Conservation (phyloP, 2,888 invertebrate species). For the Orthosia incerta region DNA sequence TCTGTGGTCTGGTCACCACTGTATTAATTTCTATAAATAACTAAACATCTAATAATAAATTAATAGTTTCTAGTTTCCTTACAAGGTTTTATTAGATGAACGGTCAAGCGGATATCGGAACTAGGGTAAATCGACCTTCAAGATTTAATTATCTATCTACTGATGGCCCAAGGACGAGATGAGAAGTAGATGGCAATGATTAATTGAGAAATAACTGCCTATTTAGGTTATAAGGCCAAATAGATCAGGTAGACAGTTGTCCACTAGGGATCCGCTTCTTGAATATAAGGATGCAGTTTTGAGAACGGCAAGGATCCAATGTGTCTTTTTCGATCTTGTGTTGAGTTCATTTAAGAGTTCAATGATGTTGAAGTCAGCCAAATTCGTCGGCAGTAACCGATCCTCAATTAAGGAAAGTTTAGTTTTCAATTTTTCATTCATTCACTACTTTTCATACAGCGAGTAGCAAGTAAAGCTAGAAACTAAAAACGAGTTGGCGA, state of each 20-base stretch:
- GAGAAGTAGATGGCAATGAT: conserved; percentile 11
- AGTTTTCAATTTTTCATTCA: no score
- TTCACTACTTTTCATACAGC: no score
- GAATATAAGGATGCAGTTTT: background rate
- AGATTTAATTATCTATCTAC: conserved; percentile 33
- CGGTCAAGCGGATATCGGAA: conserved; percentile 40
- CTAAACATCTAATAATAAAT: conserved; percentile 18
- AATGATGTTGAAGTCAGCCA: no score
- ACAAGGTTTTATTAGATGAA: background rate
- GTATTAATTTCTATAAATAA: conserved; percentile 8
- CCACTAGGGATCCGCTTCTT: background rate
- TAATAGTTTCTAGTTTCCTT: conserved; percentile 1
- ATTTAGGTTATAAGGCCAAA: background rate
- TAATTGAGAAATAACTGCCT: conserved; percentile 11
- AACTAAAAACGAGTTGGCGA: no score
- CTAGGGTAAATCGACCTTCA: conserved; percentile 17
- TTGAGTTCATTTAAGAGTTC: no score
- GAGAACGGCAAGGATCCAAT: background rate
- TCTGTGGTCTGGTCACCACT: no score
- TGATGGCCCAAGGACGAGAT: conserved; percentile 7
- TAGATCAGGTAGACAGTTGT: background rate
- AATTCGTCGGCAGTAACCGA: no score
- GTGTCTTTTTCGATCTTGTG: no score
- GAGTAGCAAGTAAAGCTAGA: no score
- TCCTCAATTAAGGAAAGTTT: no score